A percentile compares a stretch with the other conserved stretches of the same genome.
These are phyloP conservation scores for Epiblema foenella DNA, from an alignment of 2,888 invertebrate species.

Conservation along the genomic window DNA sequence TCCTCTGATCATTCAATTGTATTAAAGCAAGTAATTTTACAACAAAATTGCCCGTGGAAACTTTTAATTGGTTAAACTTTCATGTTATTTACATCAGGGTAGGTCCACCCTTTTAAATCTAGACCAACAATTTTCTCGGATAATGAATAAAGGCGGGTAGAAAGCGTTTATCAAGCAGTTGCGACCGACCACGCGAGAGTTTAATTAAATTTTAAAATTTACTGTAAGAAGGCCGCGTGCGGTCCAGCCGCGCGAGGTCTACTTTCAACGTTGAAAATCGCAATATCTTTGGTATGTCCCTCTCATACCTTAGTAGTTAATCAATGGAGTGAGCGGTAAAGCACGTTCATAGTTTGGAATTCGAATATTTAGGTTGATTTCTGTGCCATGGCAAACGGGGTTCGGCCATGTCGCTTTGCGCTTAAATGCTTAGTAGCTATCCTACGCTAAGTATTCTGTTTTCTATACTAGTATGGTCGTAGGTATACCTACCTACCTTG, in stretches of 20 bases:
- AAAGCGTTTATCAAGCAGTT: slow-evolving; percentile 75
- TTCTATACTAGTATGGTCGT: slow-evolving; percentile 4
- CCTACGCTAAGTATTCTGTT: slow-evolving; percentile 5
- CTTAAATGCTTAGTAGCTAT: slow-evolving; percentile 7
- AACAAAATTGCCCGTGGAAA: slow-evolving; percentile 10
- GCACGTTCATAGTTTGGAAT: not conserved
- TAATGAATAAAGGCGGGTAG: slow-evolving; percentile 65
- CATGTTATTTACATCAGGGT: slow-evolving; percentile 36
- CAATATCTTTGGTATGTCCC: slow-evolving; percentile 13
- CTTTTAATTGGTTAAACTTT: slow-evolving; percentile 32
- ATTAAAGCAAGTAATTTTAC: slow-evolving; percentile 1
- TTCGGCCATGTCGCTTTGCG: slow-evolving; percentile 14
- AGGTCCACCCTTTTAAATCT: slow-evolving; percentile 41
- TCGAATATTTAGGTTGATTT: not conserved
- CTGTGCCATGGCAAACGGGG: not conserved
- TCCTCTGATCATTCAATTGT: not conserved
- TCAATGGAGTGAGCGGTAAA: not conserved
- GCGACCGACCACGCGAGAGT: slow-evolving; percentile 71
- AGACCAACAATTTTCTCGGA: slow-evolving; percentile 49
- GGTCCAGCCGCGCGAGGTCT: slow-evolving; percentile 53
- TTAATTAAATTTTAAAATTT: slow-evolving; percentile 81
- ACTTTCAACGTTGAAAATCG: slow-evolving; percentile 26
- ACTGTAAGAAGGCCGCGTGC: slow-evolving; percentile 69
- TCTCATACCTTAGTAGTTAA: not conserved
- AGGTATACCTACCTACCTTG: too few species aligned